Percentiles rank a stretch among this genome's conserved stretches.
phyloP scores from a whole-genome alignment of 2,113 vertebrate genomes.

The Mobula birostris region DNA sequence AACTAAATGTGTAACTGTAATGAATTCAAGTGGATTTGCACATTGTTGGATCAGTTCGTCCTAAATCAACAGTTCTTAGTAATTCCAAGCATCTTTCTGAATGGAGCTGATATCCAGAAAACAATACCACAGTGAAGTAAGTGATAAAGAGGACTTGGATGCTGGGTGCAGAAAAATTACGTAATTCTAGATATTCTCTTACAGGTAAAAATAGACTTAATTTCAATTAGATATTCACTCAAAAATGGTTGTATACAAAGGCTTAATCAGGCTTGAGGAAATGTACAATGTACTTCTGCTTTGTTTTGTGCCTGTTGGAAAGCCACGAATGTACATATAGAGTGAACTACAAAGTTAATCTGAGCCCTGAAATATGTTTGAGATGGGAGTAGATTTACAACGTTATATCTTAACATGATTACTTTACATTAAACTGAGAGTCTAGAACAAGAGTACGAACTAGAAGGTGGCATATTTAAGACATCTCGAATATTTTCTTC shows the following conservation, averaged over 20 bases:
- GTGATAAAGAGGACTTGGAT: neutral
- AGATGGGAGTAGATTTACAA: neutral
- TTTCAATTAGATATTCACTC: neutral
- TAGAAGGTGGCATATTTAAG: neutral
- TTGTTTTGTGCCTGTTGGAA: neutral
- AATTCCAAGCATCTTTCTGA: neutral
- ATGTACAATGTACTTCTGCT: neutral
- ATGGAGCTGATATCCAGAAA: neutral
- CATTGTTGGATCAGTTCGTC: neutral
- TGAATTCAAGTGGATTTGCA: neutral
- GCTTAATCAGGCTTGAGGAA: neutral
- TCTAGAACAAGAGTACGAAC: neutral
- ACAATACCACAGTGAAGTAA: neutral
- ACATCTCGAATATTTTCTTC: neutral
- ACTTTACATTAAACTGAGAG: neutral
- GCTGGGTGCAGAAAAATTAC: neutral
- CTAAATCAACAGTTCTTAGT: neutral
- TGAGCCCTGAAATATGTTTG: neutral
- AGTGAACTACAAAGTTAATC: neutral
- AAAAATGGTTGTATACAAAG: neutral
- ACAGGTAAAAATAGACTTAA: neutral
- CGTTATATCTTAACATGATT: neutral
- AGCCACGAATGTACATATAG: neutral
- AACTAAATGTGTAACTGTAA: neutral
- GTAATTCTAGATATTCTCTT: neutral